Percentiles rank a stretch among this genome's conserved stretches.
Evolutionary conservation across 2,113 vertebrate species (phyloP).

Genomic region (Siniperca knerii): DNA sequence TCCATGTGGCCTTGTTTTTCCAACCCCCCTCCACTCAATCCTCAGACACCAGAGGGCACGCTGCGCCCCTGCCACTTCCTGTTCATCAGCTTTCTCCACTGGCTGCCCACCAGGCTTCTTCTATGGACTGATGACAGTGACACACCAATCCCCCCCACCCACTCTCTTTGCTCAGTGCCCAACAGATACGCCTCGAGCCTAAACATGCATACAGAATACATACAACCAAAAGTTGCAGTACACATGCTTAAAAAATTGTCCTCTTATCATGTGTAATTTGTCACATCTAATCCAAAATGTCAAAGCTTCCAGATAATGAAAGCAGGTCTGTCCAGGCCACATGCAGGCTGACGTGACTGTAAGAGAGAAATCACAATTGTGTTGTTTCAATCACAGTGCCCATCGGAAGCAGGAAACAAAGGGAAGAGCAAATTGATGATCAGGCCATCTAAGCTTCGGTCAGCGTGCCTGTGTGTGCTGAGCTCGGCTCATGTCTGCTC

Average conservation of each 20-base stretch:
- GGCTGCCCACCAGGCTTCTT: slow-evolving; percentile 58
- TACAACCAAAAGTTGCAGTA: not conserved
- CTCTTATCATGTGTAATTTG: slow-evolving; percentile 14
- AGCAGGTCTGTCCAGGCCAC: slow-evolving; percentile 1
- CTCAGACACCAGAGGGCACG: slow-evolving; percentile 55
- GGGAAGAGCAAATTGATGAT: slow-evolving; percentile 60
- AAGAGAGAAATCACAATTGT: slow-evolving; percentile 45
- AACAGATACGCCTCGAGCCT: slow-evolving; percentile 28
- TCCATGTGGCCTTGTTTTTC: slow-evolving; percentile 40
- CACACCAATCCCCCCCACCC: slow-evolving; percentile 37
- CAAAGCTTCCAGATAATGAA: slow-evolving; percentile 10
- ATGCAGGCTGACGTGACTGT: slow-evolving; percentile 16
- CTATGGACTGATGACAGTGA: slow-evolving; percentile 43
- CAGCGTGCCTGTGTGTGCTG: slow-evolving; percentile 42
- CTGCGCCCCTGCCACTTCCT: slow-evolving; percentile 76
- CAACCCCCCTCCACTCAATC: slow-evolving; percentile 22
- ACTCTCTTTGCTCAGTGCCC: slow-evolving; percentile 17
- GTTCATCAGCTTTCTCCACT: slow-evolving; percentile 74
- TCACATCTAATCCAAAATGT: slow-evolving; percentile 37
- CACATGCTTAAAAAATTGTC: slow-evolving; percentile 1
- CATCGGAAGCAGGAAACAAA: slow-evolving; percentile 73
- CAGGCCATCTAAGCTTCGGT: slow-evolving; percentile 53
- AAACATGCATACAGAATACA: slow-evolving; percentile 30
- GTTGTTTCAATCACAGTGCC: slow-evolving; percentile 62
- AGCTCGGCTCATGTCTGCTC: slow-evolving; percentile 63